phyloP scores from a whole-genome alignment of 2,797 vertebrate genomes.

The Lagocephalus sceleratus region DNA sequence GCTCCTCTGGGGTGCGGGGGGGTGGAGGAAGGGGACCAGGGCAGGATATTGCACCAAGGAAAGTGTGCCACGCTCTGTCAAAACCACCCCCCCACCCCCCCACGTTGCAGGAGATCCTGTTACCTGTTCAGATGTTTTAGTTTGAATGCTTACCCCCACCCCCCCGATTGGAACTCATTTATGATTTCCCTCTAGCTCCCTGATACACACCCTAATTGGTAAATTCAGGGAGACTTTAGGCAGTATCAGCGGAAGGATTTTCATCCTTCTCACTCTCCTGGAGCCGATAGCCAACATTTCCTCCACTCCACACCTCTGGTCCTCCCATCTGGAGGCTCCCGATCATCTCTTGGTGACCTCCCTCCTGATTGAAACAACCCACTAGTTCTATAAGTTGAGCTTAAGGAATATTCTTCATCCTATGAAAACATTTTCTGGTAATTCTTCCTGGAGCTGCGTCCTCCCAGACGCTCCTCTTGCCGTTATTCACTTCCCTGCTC shows the following conservation, averaged over 20 bases:
- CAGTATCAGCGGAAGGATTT: too few relatives aligned
- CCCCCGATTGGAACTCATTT: constrained; percentile 45
- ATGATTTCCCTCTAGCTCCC: too few relatives aligned
- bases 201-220: too few relatives aligned
- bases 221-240: too few relatives aligned
- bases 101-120: constrained; percentile 69
- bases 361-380: too few relatives aligned
- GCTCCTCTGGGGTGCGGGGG: constrained; percentile 61
- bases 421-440: constrained; percentile 23
- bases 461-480: constrained; percentile 41
- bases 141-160: constrained; percentile 63
- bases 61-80: constrained; percentile 73
- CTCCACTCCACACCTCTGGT: too few relatives aligned
- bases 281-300: too few relatives aligned
- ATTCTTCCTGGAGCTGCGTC: constrained; percentile 37
- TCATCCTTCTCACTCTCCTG: too few relatives aligned
- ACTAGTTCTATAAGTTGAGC: too few relatives aligned
- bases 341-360: too few relatives aligned
- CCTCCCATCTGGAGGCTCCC: too few relatives aligned
- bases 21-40: constrained; percentile 61
- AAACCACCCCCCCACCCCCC: constrained; percentile 72
- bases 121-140: constrained; percentile 79
- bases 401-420: constrained; percentile 3
- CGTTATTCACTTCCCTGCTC: constrained; percentile 53
- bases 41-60: constrained; percentile 77